phyloP scores from a whole-genome alignment of 53 echinoderm and acorn worm genomes.

The Actinopyga echinites region DNA sequence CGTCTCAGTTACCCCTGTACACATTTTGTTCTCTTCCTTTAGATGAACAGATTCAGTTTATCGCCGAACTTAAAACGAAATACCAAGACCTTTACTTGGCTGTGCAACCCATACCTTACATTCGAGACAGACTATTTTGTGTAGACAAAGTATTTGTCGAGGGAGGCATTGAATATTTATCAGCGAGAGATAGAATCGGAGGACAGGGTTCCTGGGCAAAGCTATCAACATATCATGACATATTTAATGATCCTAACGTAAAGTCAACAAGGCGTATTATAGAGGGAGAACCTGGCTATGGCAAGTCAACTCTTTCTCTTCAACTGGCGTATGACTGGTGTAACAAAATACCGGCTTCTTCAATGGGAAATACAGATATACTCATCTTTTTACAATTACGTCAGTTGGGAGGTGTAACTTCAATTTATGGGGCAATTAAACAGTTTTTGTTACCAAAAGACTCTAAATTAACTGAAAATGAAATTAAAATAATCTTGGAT shows the following conservation, averaged over 20 bases:
- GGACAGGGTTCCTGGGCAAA: no score
- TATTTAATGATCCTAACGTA: background rate
- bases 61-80: no score
- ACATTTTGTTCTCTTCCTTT: no score
- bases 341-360: background rate
- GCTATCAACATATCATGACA: background rate
- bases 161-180: no score
- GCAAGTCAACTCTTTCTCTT: background rate
- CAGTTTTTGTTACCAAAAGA: slow-evolving; percentile 8
- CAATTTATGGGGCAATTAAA: background rate
- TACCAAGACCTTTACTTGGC: no score
- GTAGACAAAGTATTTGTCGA: no score
- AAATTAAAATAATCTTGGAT: background rate
- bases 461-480: background rate
- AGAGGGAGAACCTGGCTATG: slow-evolving; percentile 22
- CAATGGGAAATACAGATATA: background rate
- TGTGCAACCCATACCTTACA: no score
- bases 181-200: no score
- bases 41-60: no score
- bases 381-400: background rate
- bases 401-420: background rate
- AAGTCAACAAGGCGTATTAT: background rate
- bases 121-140: no score
- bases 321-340: slow-evolving; percentile 15
- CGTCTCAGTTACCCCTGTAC: no score